Evolutionary conservation across 2,113 vertebrate species (phyloP).

Genomic region (Grammomys dolichurus): DNA sequence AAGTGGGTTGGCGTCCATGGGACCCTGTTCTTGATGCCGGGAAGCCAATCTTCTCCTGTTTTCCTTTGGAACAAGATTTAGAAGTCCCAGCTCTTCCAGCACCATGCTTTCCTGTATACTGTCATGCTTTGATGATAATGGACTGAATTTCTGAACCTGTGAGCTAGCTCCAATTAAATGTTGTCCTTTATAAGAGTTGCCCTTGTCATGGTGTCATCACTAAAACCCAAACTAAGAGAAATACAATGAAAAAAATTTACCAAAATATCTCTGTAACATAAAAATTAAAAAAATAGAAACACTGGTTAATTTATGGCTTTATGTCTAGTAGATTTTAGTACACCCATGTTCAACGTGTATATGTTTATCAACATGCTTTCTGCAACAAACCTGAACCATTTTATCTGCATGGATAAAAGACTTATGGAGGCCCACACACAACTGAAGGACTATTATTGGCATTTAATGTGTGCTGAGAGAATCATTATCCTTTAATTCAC

Average conservation of each 20-base stretch:
- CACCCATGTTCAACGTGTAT: neutral
- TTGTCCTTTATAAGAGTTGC: neutral
- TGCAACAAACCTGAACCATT: neutral
- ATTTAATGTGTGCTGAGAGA: neutral
- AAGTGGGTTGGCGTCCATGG: too few species aligned
- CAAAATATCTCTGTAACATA: neutral
- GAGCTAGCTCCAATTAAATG: too few species aligned
- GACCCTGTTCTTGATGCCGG: too few species aligned
- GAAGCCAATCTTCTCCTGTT: too few species aligned
- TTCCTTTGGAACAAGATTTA: too few species aligned
- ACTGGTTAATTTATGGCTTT: neutral
- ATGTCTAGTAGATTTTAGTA: neutral
- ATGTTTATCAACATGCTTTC: neutral
- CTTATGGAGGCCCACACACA: neutral
- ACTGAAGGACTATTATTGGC: neutral
- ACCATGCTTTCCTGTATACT: too few species aligned
- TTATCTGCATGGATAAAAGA: neutral
- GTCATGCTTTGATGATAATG: too few species aligned
- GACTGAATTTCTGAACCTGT: too few species aligned
- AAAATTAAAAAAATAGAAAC: neutral
- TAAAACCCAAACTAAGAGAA: neutral
- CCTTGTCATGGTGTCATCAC: neutral
- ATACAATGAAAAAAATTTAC: neutral
- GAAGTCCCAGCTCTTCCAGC: too few species aligned
- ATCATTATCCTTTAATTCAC: neutral